Conservation (phyloP, 2,888 invertebrate species). For the Agrypnus murinus region DNA sequence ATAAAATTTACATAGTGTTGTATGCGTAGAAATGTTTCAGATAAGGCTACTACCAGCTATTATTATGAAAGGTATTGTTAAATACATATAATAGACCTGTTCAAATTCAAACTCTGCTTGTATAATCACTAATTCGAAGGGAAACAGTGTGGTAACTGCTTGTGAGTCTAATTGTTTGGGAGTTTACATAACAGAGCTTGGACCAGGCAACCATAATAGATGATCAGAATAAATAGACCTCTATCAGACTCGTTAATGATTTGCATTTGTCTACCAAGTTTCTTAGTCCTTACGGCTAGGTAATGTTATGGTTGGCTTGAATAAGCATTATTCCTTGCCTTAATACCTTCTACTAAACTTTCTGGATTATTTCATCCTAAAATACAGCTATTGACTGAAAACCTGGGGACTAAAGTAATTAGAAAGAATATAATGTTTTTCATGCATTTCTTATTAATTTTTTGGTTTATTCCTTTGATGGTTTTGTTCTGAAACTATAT, state of each 20-base stretch:
- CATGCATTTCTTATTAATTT: too few species aligned
- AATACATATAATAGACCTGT: slow-evolving; percentile 41
- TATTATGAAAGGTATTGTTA: slow-evolving; percentile 36
- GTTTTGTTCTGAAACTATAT: not conserved
- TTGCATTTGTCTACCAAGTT: slow-evolving; percentile 46
- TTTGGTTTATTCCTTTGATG: too few species aligned
- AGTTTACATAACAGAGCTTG: slow-evolving; percentile 45
- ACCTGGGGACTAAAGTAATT: too few species aligned
- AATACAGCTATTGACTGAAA: too few species aligned
- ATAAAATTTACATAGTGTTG: not conserved
- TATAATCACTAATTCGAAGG: slow-evolving; percentile 43
- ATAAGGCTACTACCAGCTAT: slow-evolving; percentile 29
- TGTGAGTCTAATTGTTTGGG: slow-evolving; percentile 45
- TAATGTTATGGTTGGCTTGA: slow-evolving; percentile 7
- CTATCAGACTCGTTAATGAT: slow-evolving; percentile 49
- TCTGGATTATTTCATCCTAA: too few species aligned
- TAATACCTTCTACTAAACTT: too few species aligned
- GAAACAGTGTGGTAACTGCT: slow-evolving; percentile 42
- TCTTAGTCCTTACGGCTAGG: slow-evolving; percentile 22
- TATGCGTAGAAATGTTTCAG: not conserved
- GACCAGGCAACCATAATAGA: slow-evolving; percentile 40
- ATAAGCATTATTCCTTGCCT: not conserved
- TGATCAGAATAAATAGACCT: slow-evolving; percentile 45
- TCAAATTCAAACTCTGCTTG: slow-evolving; percentile 45
- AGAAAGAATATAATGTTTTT: too few species aligned